phyloP scores from a whole-genome alignment of 2,113 vertebrate genomes.

The Boulengeromyrus knoepffleri region DNA sequence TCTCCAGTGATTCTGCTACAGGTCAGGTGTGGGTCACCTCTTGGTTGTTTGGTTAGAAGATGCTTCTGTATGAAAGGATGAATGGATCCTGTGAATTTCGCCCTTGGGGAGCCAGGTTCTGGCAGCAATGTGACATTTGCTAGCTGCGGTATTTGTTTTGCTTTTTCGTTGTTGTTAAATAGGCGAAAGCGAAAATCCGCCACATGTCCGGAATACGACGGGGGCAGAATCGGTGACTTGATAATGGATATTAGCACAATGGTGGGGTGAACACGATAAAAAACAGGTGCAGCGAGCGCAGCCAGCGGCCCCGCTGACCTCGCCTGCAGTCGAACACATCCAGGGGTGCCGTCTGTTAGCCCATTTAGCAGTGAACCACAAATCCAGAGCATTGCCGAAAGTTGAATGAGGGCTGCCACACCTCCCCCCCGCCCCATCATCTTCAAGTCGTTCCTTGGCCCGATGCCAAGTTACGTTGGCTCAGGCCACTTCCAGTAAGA shows the following conservation, averaged over 20 bases:
- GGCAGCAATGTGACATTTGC: background rate
- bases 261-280: background rate
- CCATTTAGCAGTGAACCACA: conserved; percentile 17
- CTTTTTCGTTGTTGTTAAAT: background rate
- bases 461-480: conserved; percentile 15
- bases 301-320: background rate
- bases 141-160: background rate
- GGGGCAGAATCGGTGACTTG: background rate
- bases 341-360: conserved; percentile 14
- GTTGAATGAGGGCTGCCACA: background rate
- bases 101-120: background rate
- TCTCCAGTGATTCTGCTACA: background rate
- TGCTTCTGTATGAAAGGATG: background rate
- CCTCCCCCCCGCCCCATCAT: background rate
- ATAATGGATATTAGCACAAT: background rate
- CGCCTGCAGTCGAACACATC: background rate
- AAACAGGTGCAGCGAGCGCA: conserved; percentile 1
- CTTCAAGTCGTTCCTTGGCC: background rate
- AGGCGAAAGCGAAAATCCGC: background rate
- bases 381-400: conserved; percentile 14
- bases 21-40: background rate
- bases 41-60: background rate
- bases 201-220: background rate
- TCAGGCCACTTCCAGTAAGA: conserved; percentile 24
- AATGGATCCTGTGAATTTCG: background rate